These are phyloP conservation scores for Cyprinus carpio DNA, from an alignment of 2,113 vertebrate genomes.

Conservation along the genomic window DNA sequence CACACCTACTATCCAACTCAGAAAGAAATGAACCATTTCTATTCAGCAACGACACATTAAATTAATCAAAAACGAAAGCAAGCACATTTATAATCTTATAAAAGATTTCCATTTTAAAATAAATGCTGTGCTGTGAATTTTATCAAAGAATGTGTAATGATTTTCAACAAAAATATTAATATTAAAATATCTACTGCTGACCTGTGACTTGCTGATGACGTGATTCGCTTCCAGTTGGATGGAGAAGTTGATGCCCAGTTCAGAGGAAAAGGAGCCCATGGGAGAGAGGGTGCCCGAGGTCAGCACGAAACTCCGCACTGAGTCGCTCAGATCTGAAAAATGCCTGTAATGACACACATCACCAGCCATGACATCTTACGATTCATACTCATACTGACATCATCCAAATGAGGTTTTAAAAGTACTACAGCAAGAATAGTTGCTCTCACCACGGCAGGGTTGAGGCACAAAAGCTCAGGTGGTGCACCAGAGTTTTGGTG, in stretches of 20 bases:
- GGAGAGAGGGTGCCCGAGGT: constrained; percentile 96
- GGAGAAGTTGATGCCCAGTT: constrained; percentile 91
- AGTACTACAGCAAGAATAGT: neutral
- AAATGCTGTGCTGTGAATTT: neutral
- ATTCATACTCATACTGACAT: neutral
- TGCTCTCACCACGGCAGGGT: constrained; percentile 92
- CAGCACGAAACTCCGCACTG: constrained; percentile 87
- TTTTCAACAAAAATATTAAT: neutral
- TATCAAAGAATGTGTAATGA: neutral
- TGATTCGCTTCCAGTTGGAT: constrained; percentile 95
- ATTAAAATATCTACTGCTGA: constrained; percentile 51
- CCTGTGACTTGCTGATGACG: constrained; percentile 90
- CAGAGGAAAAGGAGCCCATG: constrained; percentile 96
- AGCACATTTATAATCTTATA: neutral
- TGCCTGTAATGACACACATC: constrained; percentile 73
- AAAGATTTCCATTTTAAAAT: neutral
- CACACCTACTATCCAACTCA: neutral
- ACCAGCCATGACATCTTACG: neutral
- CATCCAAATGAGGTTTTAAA: neutral
- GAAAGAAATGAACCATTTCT: neutral
- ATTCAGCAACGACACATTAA: neutral
- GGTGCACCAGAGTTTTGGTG: constrained; percentile 80
- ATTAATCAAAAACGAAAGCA: neutral
- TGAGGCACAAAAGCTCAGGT: constrained; percentile 94
- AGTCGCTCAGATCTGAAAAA: constrained; percentile 86